Percentiles rank a stretch among this genome's conserved stretches.
phyloP scores from a whole-genome alignment of 2,888 invertebrate species.

The Therioaphis trifolii region DNA sequence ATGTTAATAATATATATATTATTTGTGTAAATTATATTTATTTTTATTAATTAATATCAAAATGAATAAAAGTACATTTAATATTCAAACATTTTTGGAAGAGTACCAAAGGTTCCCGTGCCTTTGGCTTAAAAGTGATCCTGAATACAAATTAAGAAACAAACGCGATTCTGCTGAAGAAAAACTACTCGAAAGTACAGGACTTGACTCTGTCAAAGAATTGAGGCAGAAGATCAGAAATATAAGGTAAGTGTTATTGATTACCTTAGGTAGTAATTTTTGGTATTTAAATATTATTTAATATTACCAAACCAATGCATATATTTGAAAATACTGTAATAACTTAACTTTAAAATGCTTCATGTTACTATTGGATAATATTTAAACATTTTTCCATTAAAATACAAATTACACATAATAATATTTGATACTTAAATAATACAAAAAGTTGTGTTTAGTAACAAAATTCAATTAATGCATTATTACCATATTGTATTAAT shows the following conservation, averaged over 20 bases:
- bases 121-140: not conserved
- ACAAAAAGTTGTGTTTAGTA: no score
- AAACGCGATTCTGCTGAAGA: not conserved
- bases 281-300: not conserved
- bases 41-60: not conserved
- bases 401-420: not conserved
- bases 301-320: not conserved
- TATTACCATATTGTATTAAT: no score
- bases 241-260: slow-evolving; percentile 25
- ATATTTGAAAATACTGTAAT: not conserved
- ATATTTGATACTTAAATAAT: no score
- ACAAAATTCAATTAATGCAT: no score
- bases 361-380: no score
- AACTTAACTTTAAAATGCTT: no score
- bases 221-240: slow-evolving; percentile 2
- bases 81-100: not conserved
- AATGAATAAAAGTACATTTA: slow-evolving; percentile 13
- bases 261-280: slow-evolving; percentile 8
- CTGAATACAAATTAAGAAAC: not conserved
- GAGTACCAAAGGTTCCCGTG: slow-evolving; percentile 12
- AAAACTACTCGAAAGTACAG: not conserved
- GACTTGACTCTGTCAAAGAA: not conserved
- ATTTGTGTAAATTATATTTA: not conserved
- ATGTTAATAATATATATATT: not conserved
- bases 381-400: not conserved